phyloP scores from a whole-genome alignment of 1,140 invertebrate species.

The Cecropterus lyciades region DNA sequence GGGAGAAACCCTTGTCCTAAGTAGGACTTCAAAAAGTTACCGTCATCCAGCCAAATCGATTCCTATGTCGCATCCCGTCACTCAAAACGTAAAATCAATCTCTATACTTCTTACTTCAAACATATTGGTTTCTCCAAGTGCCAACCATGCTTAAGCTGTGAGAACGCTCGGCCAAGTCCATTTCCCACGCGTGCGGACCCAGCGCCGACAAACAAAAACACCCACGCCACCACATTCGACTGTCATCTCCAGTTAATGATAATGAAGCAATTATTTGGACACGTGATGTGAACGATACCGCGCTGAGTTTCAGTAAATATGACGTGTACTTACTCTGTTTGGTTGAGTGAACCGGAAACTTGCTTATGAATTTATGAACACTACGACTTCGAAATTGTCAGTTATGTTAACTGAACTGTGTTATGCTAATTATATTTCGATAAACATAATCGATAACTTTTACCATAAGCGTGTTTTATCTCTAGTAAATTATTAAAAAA shows the following conservation, averaged over 20 bases:
- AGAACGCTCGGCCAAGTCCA: slow-evolving; percentile 30
- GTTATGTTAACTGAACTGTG: too few relatives aligned
- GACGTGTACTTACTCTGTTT: background rate
- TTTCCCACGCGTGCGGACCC: slow-evolving; percentile 40
- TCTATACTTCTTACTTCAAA: too few relatives aligned
- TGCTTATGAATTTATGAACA: background rate
- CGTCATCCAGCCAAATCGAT: too few relatives aligned
- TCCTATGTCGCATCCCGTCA: too few relatives aligned
- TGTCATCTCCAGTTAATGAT: slow-evolving; percentile 45
- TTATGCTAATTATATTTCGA: too few relatives aligned
- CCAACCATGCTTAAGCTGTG: slow-evolving; percentile 30
- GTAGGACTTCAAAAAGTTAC: too few relatives aligned
- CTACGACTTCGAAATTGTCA: too few relatives aligned
- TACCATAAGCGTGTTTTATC: too few relatives aligned
- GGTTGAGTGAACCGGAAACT: background rate
- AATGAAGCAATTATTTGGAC: slow-evolving; percentile 49
- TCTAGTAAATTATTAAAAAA: too few relatives aligned
- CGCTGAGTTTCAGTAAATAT: slow-evolving; percentile 20
- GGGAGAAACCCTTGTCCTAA: too few relatives aligned
- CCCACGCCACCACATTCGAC: slow-evolving; percentile 38
- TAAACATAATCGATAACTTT: too few relatives aligned
- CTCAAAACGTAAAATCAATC: too few relatives aligned
- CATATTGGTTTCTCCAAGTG: background rate
- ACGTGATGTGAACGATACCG: slow-evolving; percentile 24
- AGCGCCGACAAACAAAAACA: slow-evolving; percentile 41